Percentiles rank a stretch among this genome's conserved stretches.
phyloP scores from a whole-genome alignment of 2,113 vertebrate genomes.

The Bothrops jararaca region DNA sequence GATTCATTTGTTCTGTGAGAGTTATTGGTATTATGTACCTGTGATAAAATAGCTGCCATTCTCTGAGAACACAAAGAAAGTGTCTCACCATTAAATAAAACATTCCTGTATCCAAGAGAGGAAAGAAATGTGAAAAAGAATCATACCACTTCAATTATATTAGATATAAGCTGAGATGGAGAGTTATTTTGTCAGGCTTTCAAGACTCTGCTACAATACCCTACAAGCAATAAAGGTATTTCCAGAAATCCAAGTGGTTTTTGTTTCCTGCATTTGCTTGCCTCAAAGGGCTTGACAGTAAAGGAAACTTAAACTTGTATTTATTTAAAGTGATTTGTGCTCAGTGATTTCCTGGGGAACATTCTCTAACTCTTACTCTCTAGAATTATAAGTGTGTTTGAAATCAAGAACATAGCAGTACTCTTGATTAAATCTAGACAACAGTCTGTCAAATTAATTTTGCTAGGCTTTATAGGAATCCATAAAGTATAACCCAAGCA shows the following conservation, averaged over 20 bases:
- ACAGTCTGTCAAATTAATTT: not conserved
- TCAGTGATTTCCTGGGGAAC: not conserved
- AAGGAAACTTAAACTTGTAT: constrained; percentile 21
- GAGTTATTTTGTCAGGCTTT: not conserved
- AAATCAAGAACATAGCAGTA: not conserved
- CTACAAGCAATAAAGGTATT: not conserved
- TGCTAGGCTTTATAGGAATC: not conserved
- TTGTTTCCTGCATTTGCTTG: not conserved
- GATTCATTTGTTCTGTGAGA: not conserved
- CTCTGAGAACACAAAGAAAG: not conserved
- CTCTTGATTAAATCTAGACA: not conserved
- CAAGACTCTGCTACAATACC: not conserved
- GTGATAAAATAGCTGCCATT: not conserved
- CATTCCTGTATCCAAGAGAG: not conserved
- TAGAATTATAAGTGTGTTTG: not conserved
- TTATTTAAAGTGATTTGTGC: not conserved
- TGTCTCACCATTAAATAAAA: not conserved
- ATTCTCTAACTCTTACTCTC: not conserved
- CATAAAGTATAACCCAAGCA: not conserved
- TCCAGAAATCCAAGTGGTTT: not conserved
- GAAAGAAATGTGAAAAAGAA: not conserved
- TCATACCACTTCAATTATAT: not conserved
- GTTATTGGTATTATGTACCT: not conserved
- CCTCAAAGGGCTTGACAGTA: not conserved
- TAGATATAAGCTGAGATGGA: not conserved